Base-by-base conservation (phyloP, 2,888 invertebrate species). In the Melanargia galathea region DNA sequence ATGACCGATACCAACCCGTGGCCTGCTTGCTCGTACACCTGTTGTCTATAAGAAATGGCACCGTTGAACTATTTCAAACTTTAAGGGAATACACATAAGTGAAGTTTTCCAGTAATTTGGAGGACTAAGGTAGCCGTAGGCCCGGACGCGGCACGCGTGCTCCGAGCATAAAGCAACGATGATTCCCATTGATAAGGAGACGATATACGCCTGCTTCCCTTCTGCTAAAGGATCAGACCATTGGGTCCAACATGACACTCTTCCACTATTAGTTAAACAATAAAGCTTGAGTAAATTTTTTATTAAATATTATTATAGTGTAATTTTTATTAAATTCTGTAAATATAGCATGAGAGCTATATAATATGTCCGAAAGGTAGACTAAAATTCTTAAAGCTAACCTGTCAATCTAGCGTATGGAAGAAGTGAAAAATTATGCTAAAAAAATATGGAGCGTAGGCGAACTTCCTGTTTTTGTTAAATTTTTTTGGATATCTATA, bases 81-180 rank as follows among this genome's bases (percentile, higher is more conserved):
- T 61, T 69, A 66, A 56, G 30, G 6, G 16, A 0, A 16, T 16
- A 8, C 0, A n/a, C 16, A 60, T 65, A 68, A 55, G 63, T 45
- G 18, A 20, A 18, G 30, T 35, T 52, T 52, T 56, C 6, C 8
- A 8, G 7, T 43, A 35, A 22, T 22, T 18, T 26, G 26, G 43
- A 22, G 75, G 24, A 40, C 75, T 74, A 73, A 73, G 35, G 13
- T 71, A 49, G 78, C 72, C 75, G 67, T 73, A 73, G 79, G 80
- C 78, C 72, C 72, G 75, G 76, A 73, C 75, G 65, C 70, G 65
- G 64, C 71, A 76, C 81, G 79, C 80, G 82, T 78, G 75, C 74
- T 75, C 20, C 35, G 40, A 38, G 38, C 38, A 40, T 55, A 43
- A 52, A 33, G 13, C 13, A 35, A 16, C 18, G 11, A 11, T 52